Conservation (phyloP, 2,888 invertebrate genomes). For the Tenthredo mesomela region DNA sequence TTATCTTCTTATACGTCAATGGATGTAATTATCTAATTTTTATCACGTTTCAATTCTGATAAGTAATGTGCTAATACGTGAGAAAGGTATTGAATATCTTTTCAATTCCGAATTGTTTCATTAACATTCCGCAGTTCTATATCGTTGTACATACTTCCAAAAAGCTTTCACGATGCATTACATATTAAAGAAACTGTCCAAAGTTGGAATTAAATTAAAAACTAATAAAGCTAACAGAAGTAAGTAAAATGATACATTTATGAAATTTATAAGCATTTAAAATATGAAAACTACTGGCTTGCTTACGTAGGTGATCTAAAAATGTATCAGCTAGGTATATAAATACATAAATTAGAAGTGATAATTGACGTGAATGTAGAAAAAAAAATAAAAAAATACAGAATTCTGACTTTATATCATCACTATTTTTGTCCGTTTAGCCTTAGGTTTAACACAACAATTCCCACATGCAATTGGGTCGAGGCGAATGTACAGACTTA, state of each 20-base stretch:
- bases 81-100: constrained; percentile 12
- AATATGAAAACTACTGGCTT: constrained; percentile 17
- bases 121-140: not conserved
- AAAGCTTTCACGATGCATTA: constrained; percentile 33
- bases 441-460: constrained; percentile 27
- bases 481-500: constrained; percentile 54
- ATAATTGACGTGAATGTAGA: constrained; percentile 34
- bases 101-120: not conserved
- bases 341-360: constrained; percentile 36
- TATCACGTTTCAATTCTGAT: constrained; percentile 35
- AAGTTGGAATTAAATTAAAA: not conserved
- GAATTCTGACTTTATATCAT: constrained; percentile 39
- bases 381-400: constrained; percentile 15
- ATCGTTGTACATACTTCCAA: not conserved
- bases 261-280: not conserved
- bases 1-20: constrained; percentile 33
- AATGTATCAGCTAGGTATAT: constrained; percentile 38
- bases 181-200: constrained; percentile 36
- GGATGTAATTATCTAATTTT: constrained; percentile 36
- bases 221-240: constrained; percentile 18
- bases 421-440: constrained; percentile 15
- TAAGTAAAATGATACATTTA: constrained; percentile 1
- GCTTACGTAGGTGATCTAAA: constrained; percentile 40
- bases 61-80: constrained; percentile 27
- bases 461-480: constrained; percentile 58